Conservation (phyloP, 1,140 invertebrate genomes). For the Lamellibrachia luymesi region DNA sequence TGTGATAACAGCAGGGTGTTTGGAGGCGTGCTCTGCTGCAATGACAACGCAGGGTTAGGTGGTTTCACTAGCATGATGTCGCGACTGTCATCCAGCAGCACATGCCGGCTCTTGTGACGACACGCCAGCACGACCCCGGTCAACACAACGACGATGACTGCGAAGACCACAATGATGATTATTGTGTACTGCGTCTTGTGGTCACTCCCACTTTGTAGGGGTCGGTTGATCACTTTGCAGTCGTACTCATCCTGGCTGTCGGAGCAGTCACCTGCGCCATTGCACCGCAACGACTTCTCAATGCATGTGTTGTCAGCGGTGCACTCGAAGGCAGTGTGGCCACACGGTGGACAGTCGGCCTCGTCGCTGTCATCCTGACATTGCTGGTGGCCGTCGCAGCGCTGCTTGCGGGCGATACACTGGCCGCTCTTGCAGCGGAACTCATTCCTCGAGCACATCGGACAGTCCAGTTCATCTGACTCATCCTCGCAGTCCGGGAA, state of each 20-base stretch:
- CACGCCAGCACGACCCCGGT: constrained; percentile 47
- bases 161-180: constrained; percentile 43
- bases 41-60: constrained; percentile 30
- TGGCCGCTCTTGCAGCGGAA: constrained; percentile 40
- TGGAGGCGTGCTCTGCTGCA: background rate
- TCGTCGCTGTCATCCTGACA: constrained; percentile 80
- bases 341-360: constrained; percentile 76
- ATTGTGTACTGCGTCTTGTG: constrained; percentile 44
- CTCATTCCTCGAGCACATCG: constrained; percentile 21
- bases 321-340: constrained; percentile 61
- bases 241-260: constrained; percentile 87
- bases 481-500: constrained; percentile 72
- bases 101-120: constrained; percentile 40
- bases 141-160: constrained; percentile 42
- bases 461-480: constrained; percentile 79
- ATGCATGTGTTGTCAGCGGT: constrained; percentile 55
- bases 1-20: constrained; percentile 16
- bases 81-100: constrained; percentile 29
- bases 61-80: constrained; percentile 43
- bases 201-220: background rate
- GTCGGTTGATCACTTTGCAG: constrained; percentile 26
- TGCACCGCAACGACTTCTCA: constrained; percentile 86
- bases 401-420: constrained; percentile 49
- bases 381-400: constrained; percentile 64
- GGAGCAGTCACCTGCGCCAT: constrained; percentile 89